Base-by-base conservation (phyloP, 2,113 vertebrate genomes). In the Megaleporinus macrocephalus region DNA sequence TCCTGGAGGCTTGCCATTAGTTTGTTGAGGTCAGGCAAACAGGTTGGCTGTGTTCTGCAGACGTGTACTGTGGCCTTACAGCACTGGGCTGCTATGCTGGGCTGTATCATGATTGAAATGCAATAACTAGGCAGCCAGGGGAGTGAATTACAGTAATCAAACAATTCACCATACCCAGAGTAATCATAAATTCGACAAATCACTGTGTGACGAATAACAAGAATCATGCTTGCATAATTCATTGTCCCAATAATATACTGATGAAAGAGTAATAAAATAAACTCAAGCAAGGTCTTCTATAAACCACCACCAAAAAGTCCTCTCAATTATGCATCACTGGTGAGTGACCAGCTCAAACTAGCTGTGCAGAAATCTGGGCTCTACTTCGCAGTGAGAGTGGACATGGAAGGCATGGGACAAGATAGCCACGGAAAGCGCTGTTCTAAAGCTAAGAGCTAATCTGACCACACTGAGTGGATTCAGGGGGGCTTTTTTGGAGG, bases 111-210 rank as follows among this genome's bases (percentile, higher is more conserved):
- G 59, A 47, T 7, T 81, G 73, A 53, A 78, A 51, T 30, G 27
- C 26, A 47, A 84, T 73, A 55, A 57, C 53, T 71, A 49, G 55
- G 14, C 41, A 63, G 70, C 20, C 49, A 36, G 41, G 0, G 3
- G 5, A 80, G 59, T 33, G 70, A 65, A 73, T 73, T 53, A 73
- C 26, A 80, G 41, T 30, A 73, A 73, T 73, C 70, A 62, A 33
- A 70, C 33, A 20, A 14, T 1, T 53, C 36, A 51, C 27, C 41
- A 27, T 51, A 27, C 15, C 57, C 29, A 44, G 70, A 18, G 27
- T 49, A 22, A 63, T 51, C 57, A 73, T 80, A 80, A 73, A 80
- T 53, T 20, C 44, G n/a, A 26, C 70, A 73, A 80, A 80, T 65
- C 73, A 44, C 70, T 73, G 47, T n/a, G 80, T 77, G 36, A 26